These are phyloP conservation scores for Melanotaenia trifasciata DNA, from an alignment of 2,797 vertebrate genomes.

Conservation along the genomic window DNA sequence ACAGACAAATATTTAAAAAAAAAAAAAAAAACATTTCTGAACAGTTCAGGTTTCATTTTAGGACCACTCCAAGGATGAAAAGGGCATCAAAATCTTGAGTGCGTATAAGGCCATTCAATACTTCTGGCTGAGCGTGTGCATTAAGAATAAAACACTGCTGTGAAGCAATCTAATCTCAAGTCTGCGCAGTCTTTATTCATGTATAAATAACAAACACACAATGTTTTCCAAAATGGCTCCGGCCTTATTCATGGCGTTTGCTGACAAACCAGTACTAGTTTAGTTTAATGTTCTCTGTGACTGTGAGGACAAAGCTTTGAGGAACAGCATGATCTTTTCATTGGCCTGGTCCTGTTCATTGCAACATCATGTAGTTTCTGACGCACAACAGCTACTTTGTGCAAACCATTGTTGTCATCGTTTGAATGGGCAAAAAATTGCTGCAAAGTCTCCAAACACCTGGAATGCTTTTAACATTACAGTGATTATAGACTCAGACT, in stretches of 20 bases:
- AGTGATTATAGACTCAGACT: neutral
- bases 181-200: neutral
- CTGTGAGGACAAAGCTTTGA: neutral
- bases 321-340: neutral
- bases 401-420: neutral
- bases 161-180: neutral
- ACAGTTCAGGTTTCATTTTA: neutral
- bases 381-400: neutral
- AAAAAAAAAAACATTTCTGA: too few relatives aligned
- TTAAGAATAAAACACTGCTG: too few relatives aligned
- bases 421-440: neutral
- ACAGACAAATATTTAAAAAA: constrained; percentile 38
- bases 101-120: neutral
- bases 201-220: neutral
- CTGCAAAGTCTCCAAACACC: neutral
- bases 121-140: too few relatives aligned
- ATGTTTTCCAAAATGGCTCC: neutral
- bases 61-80: neutral
- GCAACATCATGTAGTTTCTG: neutral
- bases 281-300: neutral
- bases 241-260: neutral
- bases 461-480: neutral
- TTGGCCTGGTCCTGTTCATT: neutral
- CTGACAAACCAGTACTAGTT: neutral
- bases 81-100: neutral